Evolutionary conservation across 2,888 invertebrate genomes (phyloP).

Genomic region (Toxonevra muliebris): DNA sequence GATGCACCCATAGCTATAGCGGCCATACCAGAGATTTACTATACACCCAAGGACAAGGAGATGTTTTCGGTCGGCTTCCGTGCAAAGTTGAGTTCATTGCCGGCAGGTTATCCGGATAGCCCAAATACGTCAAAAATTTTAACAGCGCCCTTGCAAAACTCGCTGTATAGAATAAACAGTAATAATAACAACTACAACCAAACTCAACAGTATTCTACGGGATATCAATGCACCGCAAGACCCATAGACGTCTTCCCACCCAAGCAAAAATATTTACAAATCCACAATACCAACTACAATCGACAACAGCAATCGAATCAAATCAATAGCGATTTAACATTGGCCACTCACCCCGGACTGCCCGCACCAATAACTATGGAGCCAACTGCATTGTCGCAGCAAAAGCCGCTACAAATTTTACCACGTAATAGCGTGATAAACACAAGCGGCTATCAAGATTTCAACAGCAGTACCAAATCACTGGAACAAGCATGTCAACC

Average conservation of each 20-base stretch:
- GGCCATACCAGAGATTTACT: constrained; percentile 78
- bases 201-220: constrained; percentile 19
- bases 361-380: constrained; percentile 46
- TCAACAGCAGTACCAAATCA: constrained; percentile 64
- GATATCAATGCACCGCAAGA: constrained; percentile 48
- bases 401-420: constrained; percentile 38
- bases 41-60: constrained; percentile 60
- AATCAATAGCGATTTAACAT: constrained; percentile 53
- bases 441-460: constrained; percentile 65
- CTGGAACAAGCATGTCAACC: constrained; percentile 64
- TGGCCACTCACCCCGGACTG: constrained; percentile 41
- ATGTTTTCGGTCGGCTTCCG: constrained; percentile 50
- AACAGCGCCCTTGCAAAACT: constrained; percentile 55
- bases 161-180: constrained; percentile 49
- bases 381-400: constrained; percentile 47
- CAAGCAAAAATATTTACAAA: constrained; percentile 57
- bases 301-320: constrained; percentile 43
- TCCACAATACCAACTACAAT: constrained; percentile 53
- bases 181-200: constrained; percentile 30
- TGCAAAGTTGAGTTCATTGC: constrained; percentile 54
- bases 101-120: constrained; percentile 61
- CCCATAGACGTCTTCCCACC: constrained; percentile 57
- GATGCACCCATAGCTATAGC: constrained; percentile 76
- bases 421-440: constrained; percentile 62
- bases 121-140: constrained; percentile 56